Evolutionary conservation across 2,113 vertebrate genomes (phyloP).

Genomic region (Tichodroma muraria): DNA sequence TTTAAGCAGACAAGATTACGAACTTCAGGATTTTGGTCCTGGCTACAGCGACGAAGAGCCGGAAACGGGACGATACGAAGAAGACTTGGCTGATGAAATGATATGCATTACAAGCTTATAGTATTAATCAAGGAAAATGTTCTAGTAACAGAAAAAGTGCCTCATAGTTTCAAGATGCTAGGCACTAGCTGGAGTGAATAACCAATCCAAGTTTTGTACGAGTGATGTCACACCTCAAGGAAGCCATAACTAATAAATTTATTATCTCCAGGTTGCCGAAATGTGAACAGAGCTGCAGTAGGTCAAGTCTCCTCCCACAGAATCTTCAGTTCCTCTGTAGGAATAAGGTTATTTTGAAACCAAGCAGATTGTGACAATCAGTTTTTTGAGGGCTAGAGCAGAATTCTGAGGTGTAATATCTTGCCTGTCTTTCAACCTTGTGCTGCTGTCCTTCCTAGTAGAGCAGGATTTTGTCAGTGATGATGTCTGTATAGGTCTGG

Average conservation of each 20-base stretch:
- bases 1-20: conserved; percentile 81
- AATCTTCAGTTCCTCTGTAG: background rate
- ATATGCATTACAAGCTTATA: conserved; percentile 99
- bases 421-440: conserved; percentile 7
- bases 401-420: conserved; percentile 45
- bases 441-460: conserved; percentile 9
- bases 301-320: background rate
- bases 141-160: conserved; percentile 90
- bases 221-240: conserved; percentile 63
- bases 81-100: conserved; percentile 98
- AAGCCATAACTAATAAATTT: conserved; percentile 71
- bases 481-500: background rate
- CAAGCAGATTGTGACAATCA: conserved; percentile 47
- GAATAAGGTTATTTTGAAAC: conserved; percentile 1
- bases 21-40: conserved; percentile 86
- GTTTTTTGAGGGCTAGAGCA: conserved; percentile 15
- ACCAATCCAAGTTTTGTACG: conserved; percentile 51
- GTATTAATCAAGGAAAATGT: conserved; percentile 73
- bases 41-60: conserved; percentile 95
- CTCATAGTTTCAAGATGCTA: conserved; percentile 78
- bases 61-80: conserved; percentile 84
- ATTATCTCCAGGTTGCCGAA: conserved; percentile 37
- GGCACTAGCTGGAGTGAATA: conserved; percentile 79
- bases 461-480: background rate
- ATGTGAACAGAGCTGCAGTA: conserved; percentile 7